phyloP scores from a whole-genome alignment of 2,113 vertebrate species.

The Pitta sordida region DNA sequence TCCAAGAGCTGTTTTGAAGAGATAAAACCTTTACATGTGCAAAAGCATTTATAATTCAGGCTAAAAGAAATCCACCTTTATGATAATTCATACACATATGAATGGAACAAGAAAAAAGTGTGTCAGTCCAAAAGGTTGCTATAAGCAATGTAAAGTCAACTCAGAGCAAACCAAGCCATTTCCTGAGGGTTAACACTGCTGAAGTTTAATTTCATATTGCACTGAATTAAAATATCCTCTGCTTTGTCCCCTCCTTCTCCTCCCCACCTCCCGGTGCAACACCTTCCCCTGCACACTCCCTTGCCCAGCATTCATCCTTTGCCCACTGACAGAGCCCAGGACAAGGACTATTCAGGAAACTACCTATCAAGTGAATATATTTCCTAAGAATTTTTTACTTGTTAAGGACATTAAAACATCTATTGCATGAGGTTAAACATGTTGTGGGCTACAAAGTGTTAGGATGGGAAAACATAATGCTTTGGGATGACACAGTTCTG shows the following conservation, averaged over 20 bases:
- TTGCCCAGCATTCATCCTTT: background rate
- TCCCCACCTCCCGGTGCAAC: background rate
- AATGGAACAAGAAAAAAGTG: background rate
- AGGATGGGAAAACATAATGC: background rate
- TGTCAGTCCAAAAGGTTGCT: background rate
- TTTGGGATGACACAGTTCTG: background rate
- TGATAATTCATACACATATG: background rate
- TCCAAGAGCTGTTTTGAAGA: slow-evolving; percentile 30
- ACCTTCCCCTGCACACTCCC: background rate
- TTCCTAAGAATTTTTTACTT: background rate
- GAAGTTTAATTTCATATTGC: background rate
- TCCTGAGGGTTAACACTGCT: background rate
- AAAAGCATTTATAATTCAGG: background rate
- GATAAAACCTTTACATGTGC: background rate
- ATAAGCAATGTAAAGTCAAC: background rate
- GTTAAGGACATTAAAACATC: background rate
- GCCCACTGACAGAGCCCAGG: background rate
- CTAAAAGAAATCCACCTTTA: background rate
- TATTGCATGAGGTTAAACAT: background rate
- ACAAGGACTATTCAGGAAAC: background rate
- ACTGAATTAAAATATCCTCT: background rate
- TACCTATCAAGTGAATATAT: background rate
- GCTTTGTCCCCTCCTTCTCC: background rate
- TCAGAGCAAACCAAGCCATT: background rate
- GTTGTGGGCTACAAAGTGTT: background rate